Base-by-base conservation (phyloP, 2,797 vertebrate species). In the Otolemur crassicaudatus region DNA sequence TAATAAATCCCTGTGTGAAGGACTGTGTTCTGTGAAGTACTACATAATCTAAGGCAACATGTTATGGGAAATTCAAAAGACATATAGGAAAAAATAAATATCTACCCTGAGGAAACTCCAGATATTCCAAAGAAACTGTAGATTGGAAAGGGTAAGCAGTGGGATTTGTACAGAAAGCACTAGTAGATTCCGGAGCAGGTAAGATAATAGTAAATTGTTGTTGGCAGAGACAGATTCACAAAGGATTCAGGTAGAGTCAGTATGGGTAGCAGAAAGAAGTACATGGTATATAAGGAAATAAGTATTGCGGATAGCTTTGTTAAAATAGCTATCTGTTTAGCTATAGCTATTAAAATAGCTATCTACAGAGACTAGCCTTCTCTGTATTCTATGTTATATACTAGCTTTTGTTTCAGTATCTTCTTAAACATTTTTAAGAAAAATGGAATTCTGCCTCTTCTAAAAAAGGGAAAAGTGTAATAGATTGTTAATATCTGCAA, bases 111-210 rank as follows among this genome's bases (percentile, higher is more conserved):
- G 49, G 29, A 88, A 95, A 80, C 27, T 70, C 43, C 10, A 73
- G 40, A 82, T 7, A 92, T 82, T 20, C 80, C 60, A 31, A 95
- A 91, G 40, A 88, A 95, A 86, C 43, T 81, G n/a, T 72, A 63
- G 20, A 69, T 75, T 82, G 1, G 27, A 89, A 95, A 12, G 46
- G 11, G 43, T 56, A 94, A 70, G 4, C 73, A 77, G 6, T 65
- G 27, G 27, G 22, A 29, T 34, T 90, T 88, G 79, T 23, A 40
- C 65, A 88, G 34, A 31, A 95, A 91, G 31, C 20, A 34, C 17
- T 37, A 56, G 14, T 4, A 87, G 12, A 76, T 34, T 20, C 25
- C 61, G 86, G 17, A 86, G 58, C 86, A 82, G 10, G 27, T 16
- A 81, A 90, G 58, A 46, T 61, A 86, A 22, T 10, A 83, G 7